Percentiles rank a stretch among this genome's conserved stretches.
Evolutionary conservation across 2,888 invertebrate species (phyloP).

Genomic region (Eupelmus urozonus): DNA sequence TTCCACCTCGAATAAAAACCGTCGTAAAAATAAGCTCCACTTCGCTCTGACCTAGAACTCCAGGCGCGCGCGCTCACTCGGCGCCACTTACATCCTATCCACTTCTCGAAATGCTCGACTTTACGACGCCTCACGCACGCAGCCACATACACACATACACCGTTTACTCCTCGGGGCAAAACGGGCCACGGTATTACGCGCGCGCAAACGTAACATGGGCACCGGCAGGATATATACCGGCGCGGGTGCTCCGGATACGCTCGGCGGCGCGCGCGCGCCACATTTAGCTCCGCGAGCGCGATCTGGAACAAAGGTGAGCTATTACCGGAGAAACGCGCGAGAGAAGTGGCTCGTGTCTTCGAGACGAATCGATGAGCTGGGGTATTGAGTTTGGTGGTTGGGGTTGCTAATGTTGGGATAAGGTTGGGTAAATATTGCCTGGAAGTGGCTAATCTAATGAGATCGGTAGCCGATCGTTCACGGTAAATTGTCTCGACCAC

Average conservation of each 20-base stretch:
- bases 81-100: neutral
- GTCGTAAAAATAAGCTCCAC: slow-evolving; percentile 7
- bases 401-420: too few relatives aligned
- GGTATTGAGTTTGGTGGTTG: too few relatives aligned
- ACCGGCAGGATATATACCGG: neutral
- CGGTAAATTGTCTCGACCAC: too few relatives aligned
- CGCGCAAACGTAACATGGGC: slow-evolving; percentile 9
- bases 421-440: too few relatives aligned
- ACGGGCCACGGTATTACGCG: slow-evolving; percentile 22
- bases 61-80: neutral
- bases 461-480: too few relatives aligned
- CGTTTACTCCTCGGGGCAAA: neutral
- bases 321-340: too few relatives aligned
- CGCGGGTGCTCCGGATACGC: slow-evolving; percentile 66
- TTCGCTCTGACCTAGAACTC: slow-evolving; percentile 35
- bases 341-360: too few relatives aligned
- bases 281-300: slow-evolving; percentile 62
- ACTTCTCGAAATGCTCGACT: neutral
- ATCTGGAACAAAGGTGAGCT: slow-evolving; percentile 65
- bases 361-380: neutral
- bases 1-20: neutral
- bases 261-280: slow-evolving; percentile 65
- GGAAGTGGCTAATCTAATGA: too few relatives aligned
- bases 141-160: neutral
- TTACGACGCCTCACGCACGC: neutral